These are phyloP conservation scores for Synanthedon vespiformis DNA, from an alignment of 2,888 invertebrate species.

Conservation along the genomic window DNA sequence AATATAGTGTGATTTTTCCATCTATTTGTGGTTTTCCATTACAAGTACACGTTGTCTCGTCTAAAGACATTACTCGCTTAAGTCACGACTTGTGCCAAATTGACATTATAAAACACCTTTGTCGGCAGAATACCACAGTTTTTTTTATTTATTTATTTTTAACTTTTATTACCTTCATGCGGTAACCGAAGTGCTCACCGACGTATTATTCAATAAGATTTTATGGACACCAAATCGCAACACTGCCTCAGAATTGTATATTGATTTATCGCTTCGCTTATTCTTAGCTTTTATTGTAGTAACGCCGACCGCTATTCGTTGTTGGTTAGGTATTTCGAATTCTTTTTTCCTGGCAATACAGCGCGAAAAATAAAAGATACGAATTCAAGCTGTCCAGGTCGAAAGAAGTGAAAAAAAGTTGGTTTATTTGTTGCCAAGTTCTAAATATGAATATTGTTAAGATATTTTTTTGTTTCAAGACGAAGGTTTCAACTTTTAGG, in stretches of 20 bases:
- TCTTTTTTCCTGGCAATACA: not conserved
- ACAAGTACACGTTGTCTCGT: not conserved
- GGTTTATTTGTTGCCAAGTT: not conserved
- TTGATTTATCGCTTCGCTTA: constrained; percentile 53
- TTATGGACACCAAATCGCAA: constrained; percentile 44
- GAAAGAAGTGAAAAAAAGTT: not conserved
- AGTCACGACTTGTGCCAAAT: not conserved
- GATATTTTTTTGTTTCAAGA: not conserved
- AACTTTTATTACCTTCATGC: constrained; percentile 32
- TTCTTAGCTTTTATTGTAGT: constrained; percentile 38
- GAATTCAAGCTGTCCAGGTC: not conserved
- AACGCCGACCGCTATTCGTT: constrained; percentile 17
- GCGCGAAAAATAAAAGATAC: constrained; percentile 1
- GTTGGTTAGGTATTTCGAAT: constrained; percentile 4
- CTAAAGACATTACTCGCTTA: not conserved
- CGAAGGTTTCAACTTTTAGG: not conserved
- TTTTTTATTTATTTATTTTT: constrained; percentile 15
- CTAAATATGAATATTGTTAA: not conserved
- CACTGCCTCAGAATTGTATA: constrained; percentile 35
- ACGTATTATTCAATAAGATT: constrained; percentile 58
- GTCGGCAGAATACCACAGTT: constrained; percentile 6
- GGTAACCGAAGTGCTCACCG: constrained; percentile 20
- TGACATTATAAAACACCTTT: constrained; percentile 2
- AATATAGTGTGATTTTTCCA: too few species aligned
- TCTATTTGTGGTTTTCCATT: not conserved